Evolutionary conservation across 2,888 invertebrate species (phyloP), one percentile per base, ranked within the genome.

Genomic region (Argyresthia albistria): DNA sequence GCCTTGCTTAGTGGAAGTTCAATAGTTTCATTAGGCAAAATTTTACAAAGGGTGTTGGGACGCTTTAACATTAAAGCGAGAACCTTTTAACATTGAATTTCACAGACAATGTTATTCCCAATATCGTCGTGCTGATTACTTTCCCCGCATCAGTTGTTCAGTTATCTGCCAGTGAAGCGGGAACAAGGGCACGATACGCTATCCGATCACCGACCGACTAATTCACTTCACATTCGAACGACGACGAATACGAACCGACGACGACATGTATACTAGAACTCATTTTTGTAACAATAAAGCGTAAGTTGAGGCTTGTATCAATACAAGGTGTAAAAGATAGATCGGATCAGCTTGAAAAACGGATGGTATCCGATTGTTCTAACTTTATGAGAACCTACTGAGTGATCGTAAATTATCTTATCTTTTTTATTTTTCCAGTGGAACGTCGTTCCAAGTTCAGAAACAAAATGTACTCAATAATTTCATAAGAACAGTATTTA

Each of bases 111-210:
- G 64, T 70, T 69, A 72, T 72, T 75, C 68, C 67, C 70, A 67
- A 70, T 66, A 70, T 74, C 75, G 84, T 78, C 77, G 82, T 71
- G 80, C 80, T 78, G 80, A 79, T 81, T 78, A 76, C 71, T 76
- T 74, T 77, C 80, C 82, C 79, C 74, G 70, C 67, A 57, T 59
- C 63, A 59, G 62, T 66, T 74, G 77, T 73, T 74, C 69, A 67
- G 71, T 80, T 84, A 84, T 86, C 83, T 72, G 79, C 50, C 62
- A 76, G 60, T 73, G 80, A 76, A 74, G 81, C 76, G 80, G 71
- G 64, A 67, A 80, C 76, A 76, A 77, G 73, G 69, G 73, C 70
- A 70, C 69, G 78, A 79, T 80, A 80, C 46, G 51, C 51, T 68
- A 73, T 25, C 25, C 25, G 25, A 25, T 25, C 25, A 25, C n/a